Conservation (phyloP, 2,797 vertebrate species). For the Erpetoichthys calabaricus region DNA sequence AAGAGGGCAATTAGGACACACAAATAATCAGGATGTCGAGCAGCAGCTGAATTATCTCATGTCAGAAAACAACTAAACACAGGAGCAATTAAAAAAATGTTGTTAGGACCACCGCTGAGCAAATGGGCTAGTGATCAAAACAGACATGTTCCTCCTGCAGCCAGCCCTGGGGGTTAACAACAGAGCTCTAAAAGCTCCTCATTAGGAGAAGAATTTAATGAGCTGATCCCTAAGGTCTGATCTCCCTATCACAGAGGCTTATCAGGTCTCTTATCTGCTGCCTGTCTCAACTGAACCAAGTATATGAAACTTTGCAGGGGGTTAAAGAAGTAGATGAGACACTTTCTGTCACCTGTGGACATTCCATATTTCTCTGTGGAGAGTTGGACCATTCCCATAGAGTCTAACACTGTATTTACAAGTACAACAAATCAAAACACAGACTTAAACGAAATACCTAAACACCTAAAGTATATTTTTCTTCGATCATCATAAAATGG, state of each 20-base stretch:
- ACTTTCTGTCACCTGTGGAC: too few species aligned
- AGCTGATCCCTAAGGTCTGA: conserved; percentile 44
- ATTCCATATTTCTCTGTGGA: too few species aligned
- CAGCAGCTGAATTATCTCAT: conserved; percentile 75
- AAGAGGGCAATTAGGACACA: conserved; percentile 79
- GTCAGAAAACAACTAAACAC: conserved; percentile 65
- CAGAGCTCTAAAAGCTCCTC: conserved; percentile 51
- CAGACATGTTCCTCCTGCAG: conserved; percentile 84
- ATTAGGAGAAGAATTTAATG: conserved; percentile 52
- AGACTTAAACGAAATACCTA: too few species aligned
- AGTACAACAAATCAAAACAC: too few species aligned
- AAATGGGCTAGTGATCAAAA: conserved; percentile 74
- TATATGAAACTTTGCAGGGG: too few species aligned
- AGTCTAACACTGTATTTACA: too few species aligned
- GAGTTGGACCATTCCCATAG: too few species aligned
- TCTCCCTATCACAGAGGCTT: conserved; percentile 30
- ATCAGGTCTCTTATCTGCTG: neutral
- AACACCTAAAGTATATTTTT: too few species aligned
- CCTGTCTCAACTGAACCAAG: conserved; percentile 9
- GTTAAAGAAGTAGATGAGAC: too few species aligned
- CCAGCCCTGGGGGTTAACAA: conserved; percentile 41
- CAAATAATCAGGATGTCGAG: conserved; percentile 59
- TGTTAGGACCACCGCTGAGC: conserved; percentile 74
- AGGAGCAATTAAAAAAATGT: conserved; percentile 51
- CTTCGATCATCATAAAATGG: too few species aligned